Evolutionary conservation across 2,888 invertebrate genomes (phyloP).

Genomic region (Ochropacha duplaris): DNA sequence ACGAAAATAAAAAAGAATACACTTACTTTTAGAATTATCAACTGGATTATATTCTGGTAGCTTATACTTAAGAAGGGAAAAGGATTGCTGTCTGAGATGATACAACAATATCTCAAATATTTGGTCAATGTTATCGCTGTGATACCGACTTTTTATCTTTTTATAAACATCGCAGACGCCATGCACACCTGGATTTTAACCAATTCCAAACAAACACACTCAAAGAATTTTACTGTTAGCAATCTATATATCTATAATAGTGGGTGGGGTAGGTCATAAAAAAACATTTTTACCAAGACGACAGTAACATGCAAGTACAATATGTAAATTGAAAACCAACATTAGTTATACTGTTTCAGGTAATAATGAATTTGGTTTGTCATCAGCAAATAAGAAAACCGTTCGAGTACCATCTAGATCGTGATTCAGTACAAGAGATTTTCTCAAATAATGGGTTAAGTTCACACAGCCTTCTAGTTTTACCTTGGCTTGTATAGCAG

Average conservation of each 20-base stretch:
- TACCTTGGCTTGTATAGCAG: conserved; percentile 43
- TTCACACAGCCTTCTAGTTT: conserved; percentile 59
- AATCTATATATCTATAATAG: no score
- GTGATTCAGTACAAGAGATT: conserved; percentile 30
- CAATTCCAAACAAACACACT: neutral
- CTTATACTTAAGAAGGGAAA: no score
- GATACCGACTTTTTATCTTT: conserved; percentile 27
- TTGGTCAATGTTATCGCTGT: conserved; percentile 18
- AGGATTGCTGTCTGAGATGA: no score
- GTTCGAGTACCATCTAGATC: conserved; percentile 20
- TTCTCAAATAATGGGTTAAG: conserved; percentile 44
- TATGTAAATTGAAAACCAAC: no score
- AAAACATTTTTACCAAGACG: neutral
- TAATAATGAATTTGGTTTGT: no score
- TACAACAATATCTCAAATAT: conserved; percentile 16
- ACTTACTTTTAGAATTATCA: no score
- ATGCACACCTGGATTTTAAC: conserved; percentile 20
- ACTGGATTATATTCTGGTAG: no score
- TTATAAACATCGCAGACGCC: conserved; percentile 27
- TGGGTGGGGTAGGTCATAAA: neutral
- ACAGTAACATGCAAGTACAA: no score
- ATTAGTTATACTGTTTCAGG: no score
- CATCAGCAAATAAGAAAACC: conserved; percentile 15
- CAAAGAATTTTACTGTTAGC: neutral
- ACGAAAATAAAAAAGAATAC: no score